These are phyloP conservation scores for Calephelis virginiensis DNA, from an alignment of 1,140 invertebrate species.

Conservation along the genomic window DNA sequence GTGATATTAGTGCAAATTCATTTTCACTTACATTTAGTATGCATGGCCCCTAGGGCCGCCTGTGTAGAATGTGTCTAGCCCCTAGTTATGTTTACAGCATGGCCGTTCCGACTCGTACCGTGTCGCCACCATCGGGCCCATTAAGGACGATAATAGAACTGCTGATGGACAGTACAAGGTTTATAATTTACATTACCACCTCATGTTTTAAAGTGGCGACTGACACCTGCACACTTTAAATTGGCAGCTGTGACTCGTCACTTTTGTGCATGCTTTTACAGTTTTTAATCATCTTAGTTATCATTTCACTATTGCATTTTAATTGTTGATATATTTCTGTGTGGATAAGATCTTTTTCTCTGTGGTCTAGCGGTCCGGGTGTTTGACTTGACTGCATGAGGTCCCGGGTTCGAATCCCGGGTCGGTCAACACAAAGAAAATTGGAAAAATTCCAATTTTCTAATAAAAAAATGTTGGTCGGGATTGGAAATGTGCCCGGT, in stretches of 20 bases:
- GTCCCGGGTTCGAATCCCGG: too few relatives aligned
- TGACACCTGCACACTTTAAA: conserved; percentile 35
- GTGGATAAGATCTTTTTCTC: background rate
- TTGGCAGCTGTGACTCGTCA: conserved; percentile 31
- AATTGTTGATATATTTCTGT: background rate
- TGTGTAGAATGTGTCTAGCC: conserved; percentile 74
- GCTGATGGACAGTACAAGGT: conserved; percentile 95
- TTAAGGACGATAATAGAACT: conserved; percentile 95
- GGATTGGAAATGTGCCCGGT: too few relatives aligned
- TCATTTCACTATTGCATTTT: conserved; percentile 21
- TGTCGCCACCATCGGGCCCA: conserved; percentile 91
- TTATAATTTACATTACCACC: conserved; percentile 74
- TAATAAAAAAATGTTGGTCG: too few relatives aligned
- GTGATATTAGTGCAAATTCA: conserved; percentile 33
- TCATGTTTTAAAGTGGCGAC: conserved; percentile 50
- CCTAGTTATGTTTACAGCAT: conserved; percentile 87
- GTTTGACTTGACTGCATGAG: too few relatives aligned
- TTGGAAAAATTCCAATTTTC: too few relatives aligned
- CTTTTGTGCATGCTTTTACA: conserved; percentile 28
- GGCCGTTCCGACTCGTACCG: conserved; percentile 95
- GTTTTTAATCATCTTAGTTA: conserved; percentile 20
- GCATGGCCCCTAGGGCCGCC: conserved; percentile 69
- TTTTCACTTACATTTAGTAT: conserved; percentile 48
- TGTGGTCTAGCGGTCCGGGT: too few relatives aligned
- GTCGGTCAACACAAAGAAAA: too few relatives aligned